These are phyloP conservation scores for Montipora sp. DNA, from an alignment of 64 coral and sea anemone species.

Conservation along the genomic window DNA sequence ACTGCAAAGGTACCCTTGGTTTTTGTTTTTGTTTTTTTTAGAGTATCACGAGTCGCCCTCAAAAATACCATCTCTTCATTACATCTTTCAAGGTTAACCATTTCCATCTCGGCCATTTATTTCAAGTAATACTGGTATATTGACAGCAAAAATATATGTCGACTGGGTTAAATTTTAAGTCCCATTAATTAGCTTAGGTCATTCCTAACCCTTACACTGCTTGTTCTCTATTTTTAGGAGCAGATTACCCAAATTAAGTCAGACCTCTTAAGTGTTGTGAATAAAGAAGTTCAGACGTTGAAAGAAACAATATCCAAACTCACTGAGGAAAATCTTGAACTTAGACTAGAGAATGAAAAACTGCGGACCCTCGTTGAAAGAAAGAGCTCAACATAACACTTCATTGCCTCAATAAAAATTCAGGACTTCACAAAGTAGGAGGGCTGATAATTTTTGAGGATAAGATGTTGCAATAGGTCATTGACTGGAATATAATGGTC, in stretches of 20 bases:
- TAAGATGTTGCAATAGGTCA: background rate
- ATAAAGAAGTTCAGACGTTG: constrained; percentile 95
- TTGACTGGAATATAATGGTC: background rate
- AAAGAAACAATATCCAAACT: constrained; percentile 97
- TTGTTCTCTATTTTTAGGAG: constrained; percentile 66
- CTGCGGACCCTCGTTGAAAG: constrained; percentile 67
- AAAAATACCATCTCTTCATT: no score
- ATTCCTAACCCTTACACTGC: background rate
- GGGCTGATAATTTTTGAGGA: background rate
- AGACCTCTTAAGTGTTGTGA: constrained; percentile 84
- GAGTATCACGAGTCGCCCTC: no score
- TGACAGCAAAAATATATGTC: no score
- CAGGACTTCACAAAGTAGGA: background rate
- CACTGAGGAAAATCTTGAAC: constrained; percentile 91
- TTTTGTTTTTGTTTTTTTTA: no score
- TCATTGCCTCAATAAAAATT: background rate
- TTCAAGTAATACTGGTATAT: no score
- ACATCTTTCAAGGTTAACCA: no score
- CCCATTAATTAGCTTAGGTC: background rate
- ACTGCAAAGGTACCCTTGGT: no score
- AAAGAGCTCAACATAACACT: constrained; percentile 8
- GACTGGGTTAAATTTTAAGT: no score
- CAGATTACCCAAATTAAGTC: constrained; percentile 96
- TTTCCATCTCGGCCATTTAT: no score
- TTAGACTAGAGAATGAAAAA: constrained; percentile 93